Base-by-base conservation (phyloP, 2,113 vertebrate genomes). In the Murina feae region DNA sequence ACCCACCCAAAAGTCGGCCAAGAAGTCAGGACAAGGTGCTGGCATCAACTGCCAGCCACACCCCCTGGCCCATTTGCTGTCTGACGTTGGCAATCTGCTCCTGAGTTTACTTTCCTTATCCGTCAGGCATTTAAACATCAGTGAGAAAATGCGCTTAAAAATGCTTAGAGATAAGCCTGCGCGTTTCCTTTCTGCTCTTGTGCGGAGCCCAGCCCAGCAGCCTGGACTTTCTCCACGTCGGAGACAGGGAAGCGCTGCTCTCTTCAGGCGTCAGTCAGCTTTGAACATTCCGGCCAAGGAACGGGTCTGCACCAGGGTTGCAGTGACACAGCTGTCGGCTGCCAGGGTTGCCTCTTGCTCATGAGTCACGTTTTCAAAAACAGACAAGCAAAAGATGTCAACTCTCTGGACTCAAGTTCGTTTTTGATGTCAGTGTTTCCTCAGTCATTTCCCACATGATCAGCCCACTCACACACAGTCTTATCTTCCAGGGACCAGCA, bases 401-500 rank as follows among this genome's bases (percentile, higher is more conserved):
- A 30, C 80, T 88, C 66, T 44, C 82, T 30, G 76, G 90, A 53
- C 65, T 65, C 80, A 12, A 95, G 17, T 0, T 0, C 8, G 55
- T 84, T 95, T 88, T 94, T 91, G 49, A 69, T 53, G 68, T 90
- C 79, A 92, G 55, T 4, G 4, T 94, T 76, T 47, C 69, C 91
- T 89, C 96, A 4, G 49, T 92, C 95, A 14, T 69, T 96, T 97
- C 94, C 93, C 95, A 66, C 91, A 83, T 12, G 44, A 93, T 72
- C 91, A 7, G 74, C 47, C 83, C 71, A 32, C 85, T 68, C 95
- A 14, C 47, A 2, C 20, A 14, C 44, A 44, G 32, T 63, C 92
- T 98, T 97, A 97, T 97, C 97, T 96, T 30, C 13, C 21, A 37
- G 20, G 2, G 14, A 93, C 84, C 72, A 91, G 94, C 42, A 86